Evolutionary conservation across 2,113 vertebrate species (phyloP), one percentile per base, ranked within the genome.

Genomic region (Carassius gibelio): DNA sequence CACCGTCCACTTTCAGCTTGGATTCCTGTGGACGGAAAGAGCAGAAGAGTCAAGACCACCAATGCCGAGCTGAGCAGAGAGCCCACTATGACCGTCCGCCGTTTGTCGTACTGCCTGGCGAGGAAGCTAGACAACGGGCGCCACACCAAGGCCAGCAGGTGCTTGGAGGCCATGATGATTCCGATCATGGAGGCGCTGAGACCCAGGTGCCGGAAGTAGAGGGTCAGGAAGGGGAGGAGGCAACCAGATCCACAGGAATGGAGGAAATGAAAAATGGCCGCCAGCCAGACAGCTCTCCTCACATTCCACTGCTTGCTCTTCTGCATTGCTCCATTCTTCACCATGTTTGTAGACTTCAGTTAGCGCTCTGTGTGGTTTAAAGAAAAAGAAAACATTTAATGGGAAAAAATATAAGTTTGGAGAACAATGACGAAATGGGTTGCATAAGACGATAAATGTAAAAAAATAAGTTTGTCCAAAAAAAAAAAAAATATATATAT

Each of bases 151-250:
- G 91, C 81, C 21, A 95, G 66, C 61, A 96, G 86, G 87, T 96
- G 93, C 82, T 92, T 94, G 23, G 93, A 87, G 0, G 95, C 96
- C 94, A 97, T 94, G 78, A 96, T 76, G 81, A 95, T 45, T 82
- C 97, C 96, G 0, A 95, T 94, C 93, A 95, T 95, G 17, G 92
- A 83, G 0, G 96, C 94, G 0, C 91, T 86, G 82, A 98, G 89
- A 42, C 96, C 96, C 84, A 97, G 94, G 74, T 95, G 93, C 34
- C 95, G 85, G 85, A 98, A 92, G 92, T 96, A 97, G 21, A 98
- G 93, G 5, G 96, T 96, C 86, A 98, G 93, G 91, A 97, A 98
- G 5, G 97, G 97, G 15, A 94, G 85, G 76, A 95, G 91, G 85
- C 95, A 96, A 75, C 92, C 95, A 42, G 90, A 87, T 77, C 94